Percentiles rank a stretch among this genome's conserved stretches.
Conservation (phyloP, 2,888 invertebrate species). For the Anodontia alba region DNA sequence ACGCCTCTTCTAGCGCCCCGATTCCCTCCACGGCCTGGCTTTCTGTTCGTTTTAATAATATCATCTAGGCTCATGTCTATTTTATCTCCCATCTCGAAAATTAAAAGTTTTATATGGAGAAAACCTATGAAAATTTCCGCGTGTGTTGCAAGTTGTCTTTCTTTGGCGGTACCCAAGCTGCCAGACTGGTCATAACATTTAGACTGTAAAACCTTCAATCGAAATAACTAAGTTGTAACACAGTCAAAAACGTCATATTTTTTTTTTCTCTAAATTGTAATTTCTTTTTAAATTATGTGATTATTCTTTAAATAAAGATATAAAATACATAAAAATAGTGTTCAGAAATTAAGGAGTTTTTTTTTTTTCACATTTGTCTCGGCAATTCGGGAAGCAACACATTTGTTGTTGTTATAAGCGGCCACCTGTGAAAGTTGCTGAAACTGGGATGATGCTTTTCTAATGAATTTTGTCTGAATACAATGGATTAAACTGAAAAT, state of each 20-base stretch:
- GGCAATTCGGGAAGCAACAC: not conserved
- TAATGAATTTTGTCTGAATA: not conserved
- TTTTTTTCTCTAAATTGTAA: too few relatives aligned
- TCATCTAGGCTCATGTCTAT: slow-evolving; percentile 99
- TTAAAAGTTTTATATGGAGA: not conserved
- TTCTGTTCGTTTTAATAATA: slow-evolving; percentile 93
- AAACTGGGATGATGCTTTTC: slow-evolving; percentile 21
- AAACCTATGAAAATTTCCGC: slow-evolving; percentile 57
- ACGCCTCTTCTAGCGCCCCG: slow-evolving; percentile 85
- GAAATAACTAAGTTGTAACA: too few relatives aligned
- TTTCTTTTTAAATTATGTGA: too few relatives aligned
- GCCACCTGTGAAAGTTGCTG: slow-evolving; percentile 25
- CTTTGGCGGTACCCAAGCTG: slow-evolving; percentile 56
- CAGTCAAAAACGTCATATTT: too few relatives aligned
- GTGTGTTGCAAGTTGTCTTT: slow-evolving; percentile 51
- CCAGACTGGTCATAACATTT: slow-evolving; percentile 34
- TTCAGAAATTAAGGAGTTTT: too few relatives aligned
- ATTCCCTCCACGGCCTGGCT: slow-evolving; percentile 83
- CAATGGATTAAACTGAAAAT: slow-evolving; percentile 19
- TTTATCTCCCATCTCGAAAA: slow-evolving; percentile 93
- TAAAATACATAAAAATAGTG: too few relatives aligned
- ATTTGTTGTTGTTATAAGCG: slow-evolving; percentile 21
- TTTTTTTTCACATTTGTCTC: too few relatives aligned
- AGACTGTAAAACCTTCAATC: too few relatives aligned
- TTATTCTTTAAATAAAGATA: too few relatives aligned